Conservation (phyloP, 1,140 invertebrate species). For the Nebria ingens region DNA sequence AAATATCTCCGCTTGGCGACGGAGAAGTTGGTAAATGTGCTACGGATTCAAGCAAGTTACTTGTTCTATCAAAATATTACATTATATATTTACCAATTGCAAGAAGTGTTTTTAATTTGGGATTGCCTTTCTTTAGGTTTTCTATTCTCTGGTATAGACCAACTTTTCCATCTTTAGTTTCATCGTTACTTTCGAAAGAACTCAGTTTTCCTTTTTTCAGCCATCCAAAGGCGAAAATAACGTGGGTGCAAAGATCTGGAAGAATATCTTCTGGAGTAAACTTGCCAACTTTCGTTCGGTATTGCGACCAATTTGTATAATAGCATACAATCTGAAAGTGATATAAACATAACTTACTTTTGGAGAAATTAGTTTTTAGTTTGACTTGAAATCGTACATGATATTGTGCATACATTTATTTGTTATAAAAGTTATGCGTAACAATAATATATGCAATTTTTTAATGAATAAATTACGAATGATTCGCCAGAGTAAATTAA, state of each 20-base stretch:
- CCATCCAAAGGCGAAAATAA: constrained; percentile 95
- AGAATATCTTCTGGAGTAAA: constrained; percentile 92
- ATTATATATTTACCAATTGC: constrained; percentile 86
- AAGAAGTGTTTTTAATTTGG: constrained; percentile 77
- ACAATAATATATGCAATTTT: too few species aligned
- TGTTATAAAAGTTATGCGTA: too few species aligned
- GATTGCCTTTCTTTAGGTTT: constrained; percentile 77
- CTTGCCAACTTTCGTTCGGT: constrained; percentile 84
- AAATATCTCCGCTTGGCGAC: too few species aligned
- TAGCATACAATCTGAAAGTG: constrained; percentile 75
- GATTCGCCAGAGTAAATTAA: too few species aligned
- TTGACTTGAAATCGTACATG: too few species aligned
- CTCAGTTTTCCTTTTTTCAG: constrained; percentile 88
- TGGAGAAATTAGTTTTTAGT: background rate
- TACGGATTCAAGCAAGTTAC: too few species aligned
- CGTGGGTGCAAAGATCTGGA: constrained; percentile 88
- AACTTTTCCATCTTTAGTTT: constrained; percentile 82
- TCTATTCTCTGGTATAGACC: constrained; percentile 81
- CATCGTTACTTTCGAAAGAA: constrained; percentile 86
- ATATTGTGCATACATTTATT: too few species aligned
- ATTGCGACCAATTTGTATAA: constrained; percentile 97
- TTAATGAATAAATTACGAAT: too few species aligned
- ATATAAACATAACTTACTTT: constrained; percentile 13
- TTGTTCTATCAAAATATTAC: too few species aligned
- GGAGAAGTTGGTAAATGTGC: too few species aligned